These are phyloP conservation scores for Danionella dracula DNA, from an alignment of 2,797 vertebrate species.

Conservation along the genomic window DNA sequence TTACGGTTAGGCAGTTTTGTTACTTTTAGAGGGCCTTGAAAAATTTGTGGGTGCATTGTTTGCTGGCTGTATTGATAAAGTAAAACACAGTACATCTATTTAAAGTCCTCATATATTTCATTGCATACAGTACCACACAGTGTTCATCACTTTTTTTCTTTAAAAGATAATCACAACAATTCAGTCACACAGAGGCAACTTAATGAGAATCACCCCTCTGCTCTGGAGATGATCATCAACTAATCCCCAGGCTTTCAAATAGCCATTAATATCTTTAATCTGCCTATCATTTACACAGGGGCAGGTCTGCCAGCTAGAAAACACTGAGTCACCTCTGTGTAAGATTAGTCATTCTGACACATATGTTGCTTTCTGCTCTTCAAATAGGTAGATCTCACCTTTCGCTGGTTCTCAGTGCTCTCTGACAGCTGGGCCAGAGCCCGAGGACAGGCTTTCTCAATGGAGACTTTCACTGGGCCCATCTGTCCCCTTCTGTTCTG, in stretches of 20 bases:
- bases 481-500: constrained; percentile 47
- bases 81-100: too few relatives aligned
- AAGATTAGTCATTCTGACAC: constrained; percentile 51
- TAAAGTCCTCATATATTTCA: too few relatives aligned
- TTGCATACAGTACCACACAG: too few relatives aligned
- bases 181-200: background rate
- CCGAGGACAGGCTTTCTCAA: constrained; percentile 44
- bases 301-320: constrained; percentile 3
- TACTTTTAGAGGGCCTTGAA: too few relatives aligned
- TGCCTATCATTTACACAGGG: constrained; percentile 24
- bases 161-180: background rate
- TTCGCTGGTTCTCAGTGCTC: constrained; percentile 32
- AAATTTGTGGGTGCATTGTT: too few relatives aligned
- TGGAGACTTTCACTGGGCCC: constrained; percentile 47
- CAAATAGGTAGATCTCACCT: constrained; percentile 47
- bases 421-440: constrained; percentile 42
- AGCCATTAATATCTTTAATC: constrained; percentile 20
- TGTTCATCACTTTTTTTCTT: too few relatives aligned
- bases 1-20: too few relatives aligned
- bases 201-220: background rate
- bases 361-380: constrained; percentile 37
- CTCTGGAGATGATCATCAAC: constrained; percentile 6
- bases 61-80: too few relatives aligned
- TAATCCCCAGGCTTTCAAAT: constrained; percentile 2
- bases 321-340: constrained; percentile 29